Conservation (phyloP, 2,888 invertebrate genomes). For the Lycaena phlaeas region DNA sequence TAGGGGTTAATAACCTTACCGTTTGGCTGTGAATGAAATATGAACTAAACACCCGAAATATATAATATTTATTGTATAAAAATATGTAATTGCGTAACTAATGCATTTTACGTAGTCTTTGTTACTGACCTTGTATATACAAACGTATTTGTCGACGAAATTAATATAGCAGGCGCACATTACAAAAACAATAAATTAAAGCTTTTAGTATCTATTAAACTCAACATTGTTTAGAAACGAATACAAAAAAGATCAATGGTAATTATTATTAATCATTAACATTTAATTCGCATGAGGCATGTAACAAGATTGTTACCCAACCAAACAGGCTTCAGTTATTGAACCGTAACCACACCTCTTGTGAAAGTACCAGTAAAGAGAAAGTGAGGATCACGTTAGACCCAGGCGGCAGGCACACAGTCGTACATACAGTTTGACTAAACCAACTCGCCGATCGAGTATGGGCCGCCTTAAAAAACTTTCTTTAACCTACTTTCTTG, state of each 20-base stretch:
- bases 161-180: background rate
- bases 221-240: background rate
- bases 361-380: constrained; percentile 69
- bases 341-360: constrained; percentile 62
- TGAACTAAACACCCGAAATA: constrained; percentile 27
- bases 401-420: constrained; percentile 37
- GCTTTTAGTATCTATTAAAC: too few species aligned
- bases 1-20: constrained; percentile 69
- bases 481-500: constrained; percentile 73
- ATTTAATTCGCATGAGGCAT: constrained; percentile 3
- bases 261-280: background rate
- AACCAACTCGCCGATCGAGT: constrained; percentile 49
- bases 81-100: constrained; percentile 50
- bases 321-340: constrained; percentile 34
- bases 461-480: constrained; percentile 60
- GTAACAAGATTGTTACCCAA: constrained; percentile 21
- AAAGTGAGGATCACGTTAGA: constrained; percentile 64
- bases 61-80: constrained; percentile 27
- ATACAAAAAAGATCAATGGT: too few species aligned
- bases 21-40: constrained; percentile 39
- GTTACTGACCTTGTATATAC: background rate
- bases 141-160: background rate
- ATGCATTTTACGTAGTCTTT: constrained; percentile 14
- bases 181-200: constrained; percentile 2
- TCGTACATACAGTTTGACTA: constrained; percentile 37